These are phyloP conservation scores for Neosilurus mollespiculum DNA, from an alignment of 2,797 vertebrate genomes.

Conservation along the genomic window DNA sequence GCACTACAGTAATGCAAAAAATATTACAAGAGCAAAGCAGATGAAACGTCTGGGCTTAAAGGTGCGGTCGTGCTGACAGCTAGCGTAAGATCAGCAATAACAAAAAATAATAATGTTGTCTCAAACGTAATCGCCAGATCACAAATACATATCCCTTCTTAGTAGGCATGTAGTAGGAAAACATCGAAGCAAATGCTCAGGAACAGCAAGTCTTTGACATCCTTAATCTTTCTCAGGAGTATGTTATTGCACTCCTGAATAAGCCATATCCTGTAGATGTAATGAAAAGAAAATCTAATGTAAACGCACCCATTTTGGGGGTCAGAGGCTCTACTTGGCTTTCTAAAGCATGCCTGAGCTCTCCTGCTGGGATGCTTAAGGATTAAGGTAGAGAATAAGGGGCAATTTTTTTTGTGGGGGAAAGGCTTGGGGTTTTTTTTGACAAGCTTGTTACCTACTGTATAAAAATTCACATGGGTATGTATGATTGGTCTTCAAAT, in stretches of 20 bases:
- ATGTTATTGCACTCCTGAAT: slow-evolving; percentile 30
- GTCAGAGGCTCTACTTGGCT: slow-evolving; percentile 12
- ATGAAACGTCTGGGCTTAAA: slow-evolving; percentile 7
- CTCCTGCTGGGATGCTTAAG: background rate
- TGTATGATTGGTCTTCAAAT: slow-evolving; percentile 17
- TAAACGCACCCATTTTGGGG: slow-evolving; percentile 2
- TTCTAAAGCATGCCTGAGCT: background rate
- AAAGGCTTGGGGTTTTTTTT: background rate
- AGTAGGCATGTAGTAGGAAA: background rate
- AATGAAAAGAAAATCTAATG: slow-evolving; percentile 21
- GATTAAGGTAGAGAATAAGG: background rate
- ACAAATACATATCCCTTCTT: background rate
- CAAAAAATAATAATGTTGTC: background rate
- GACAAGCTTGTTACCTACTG: background rate
- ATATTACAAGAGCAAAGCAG: slow-evolving; percentile 23
- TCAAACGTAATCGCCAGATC: background rate
- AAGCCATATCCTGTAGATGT: slow-evolving; percentile 17
- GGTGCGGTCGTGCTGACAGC: background rate
- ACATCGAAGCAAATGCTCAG: slow-evolving; percentile 2
- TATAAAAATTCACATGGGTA: slow-evolving; percentile 8
- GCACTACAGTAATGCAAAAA: slow-evolving; percentile 25
- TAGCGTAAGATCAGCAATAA: background rate
- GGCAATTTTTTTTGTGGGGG: background rate
- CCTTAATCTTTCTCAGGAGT: slow-evolving; percentile 18
- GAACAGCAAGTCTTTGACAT: background rate